Evolutionary conservation across 2,888 invertebrate genomes (phyloP).

Genomic region (Cryptophagus acutangulus): DNA sequence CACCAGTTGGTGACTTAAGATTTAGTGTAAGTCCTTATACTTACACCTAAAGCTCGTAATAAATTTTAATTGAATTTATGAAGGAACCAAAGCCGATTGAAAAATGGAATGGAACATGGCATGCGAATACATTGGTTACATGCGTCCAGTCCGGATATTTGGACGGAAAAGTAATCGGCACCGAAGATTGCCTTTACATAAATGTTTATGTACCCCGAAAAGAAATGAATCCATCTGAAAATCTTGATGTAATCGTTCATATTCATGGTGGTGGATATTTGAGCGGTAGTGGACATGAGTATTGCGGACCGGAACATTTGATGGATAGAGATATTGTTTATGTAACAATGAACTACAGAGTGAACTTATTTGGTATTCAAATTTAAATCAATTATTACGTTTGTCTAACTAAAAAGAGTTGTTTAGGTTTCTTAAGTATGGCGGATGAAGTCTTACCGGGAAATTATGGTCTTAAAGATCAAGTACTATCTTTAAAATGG

Average conservation of each 20-base stretch:
- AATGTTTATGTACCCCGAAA: slow-evolving; percentile 55
- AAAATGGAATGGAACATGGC: slow-evolving; percentile 58
- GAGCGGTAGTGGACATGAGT: slow-evolving; percentile 55
- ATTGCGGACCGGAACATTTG: slow-evolving; percentile 51
- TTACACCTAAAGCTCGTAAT: too few species aligned
- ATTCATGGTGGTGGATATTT: slow-evolving; percentile 63
- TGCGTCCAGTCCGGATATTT: slow-evolving; percentile 5
- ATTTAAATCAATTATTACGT: too few species aligned
- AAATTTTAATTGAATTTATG: background rate
- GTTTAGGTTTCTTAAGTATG: slow-evolving; percentile 71
- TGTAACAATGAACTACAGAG: slow-evolving; percentile 61
- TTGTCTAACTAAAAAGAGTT: too few species aligned
- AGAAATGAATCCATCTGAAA: slow-evolving; percentile 12
- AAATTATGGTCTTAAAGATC: slow-evolving; percentile 69
- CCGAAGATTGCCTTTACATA: slow-evolving; percentile 59
- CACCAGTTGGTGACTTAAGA: slow-evolving; percentile 16
- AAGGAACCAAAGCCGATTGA: slow-evolving; percentile 52
- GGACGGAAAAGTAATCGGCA: slow-evolving; percentile 40
- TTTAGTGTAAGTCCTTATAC: too few species aligned
- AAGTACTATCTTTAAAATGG: slow-evolving; percentile 64
- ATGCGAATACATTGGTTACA: slow-evolving; percentile 50
- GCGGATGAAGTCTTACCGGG: slow-evolving; percentile 62
- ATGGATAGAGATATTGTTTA: slow-evolving; percentile 60
- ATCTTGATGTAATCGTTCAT: slow-evolving; percentile 55
- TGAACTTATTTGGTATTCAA: slow-evolving; percentile 46